Conservation (phyloP, 2,888 invertebrate species). For the Polydrusus pterygomalis region DNA sequence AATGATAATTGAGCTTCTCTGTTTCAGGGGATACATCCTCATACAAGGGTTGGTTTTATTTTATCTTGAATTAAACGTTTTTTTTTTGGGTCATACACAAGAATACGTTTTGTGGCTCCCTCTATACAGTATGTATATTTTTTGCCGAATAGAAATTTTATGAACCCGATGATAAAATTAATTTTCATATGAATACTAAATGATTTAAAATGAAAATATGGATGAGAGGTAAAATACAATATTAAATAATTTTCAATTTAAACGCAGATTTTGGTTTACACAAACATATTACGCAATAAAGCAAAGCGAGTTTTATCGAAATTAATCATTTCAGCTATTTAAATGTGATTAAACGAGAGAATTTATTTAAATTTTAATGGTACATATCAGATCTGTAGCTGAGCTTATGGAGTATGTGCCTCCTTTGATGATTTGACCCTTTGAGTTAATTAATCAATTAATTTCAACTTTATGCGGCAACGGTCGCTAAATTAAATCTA, state of each 20-base stretch:
- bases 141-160: not conserved
- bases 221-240: constrained; percentile 44
- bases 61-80: too few relatives aligned
- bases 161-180: constrained; percentile 2
- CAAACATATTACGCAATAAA: constrained; percentile 33
- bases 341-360: constrained; percentile 49
- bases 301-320: constrained; percentile 39
- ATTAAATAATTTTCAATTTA: constrained; percentile 50
- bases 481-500: constrained; percentile 43
- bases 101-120: not conserved
- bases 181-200: constrained; percentile 28
- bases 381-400: constrained; percentile 35
- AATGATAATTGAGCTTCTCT: too few relatives aligned
- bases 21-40: too few relatives aligned
- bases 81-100: not conserved
- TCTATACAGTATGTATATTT: not conserved
- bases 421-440: constrained; percentile 42
- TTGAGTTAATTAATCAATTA: constrained; percentile 47
- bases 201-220: constrained; percentile 32
- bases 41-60: too few relatives aligned
- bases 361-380: constrained; percentile 48
- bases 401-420: constrained; percentile 36
- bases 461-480: constrained; percentile 43
- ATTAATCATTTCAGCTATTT: constrained; percentile 46
- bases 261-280: constrained; percentile 41